phyloP scores from a whole-genome alignment of 1,140 invertebrate species.

The Ditylenchus dipsaci region DNA sequence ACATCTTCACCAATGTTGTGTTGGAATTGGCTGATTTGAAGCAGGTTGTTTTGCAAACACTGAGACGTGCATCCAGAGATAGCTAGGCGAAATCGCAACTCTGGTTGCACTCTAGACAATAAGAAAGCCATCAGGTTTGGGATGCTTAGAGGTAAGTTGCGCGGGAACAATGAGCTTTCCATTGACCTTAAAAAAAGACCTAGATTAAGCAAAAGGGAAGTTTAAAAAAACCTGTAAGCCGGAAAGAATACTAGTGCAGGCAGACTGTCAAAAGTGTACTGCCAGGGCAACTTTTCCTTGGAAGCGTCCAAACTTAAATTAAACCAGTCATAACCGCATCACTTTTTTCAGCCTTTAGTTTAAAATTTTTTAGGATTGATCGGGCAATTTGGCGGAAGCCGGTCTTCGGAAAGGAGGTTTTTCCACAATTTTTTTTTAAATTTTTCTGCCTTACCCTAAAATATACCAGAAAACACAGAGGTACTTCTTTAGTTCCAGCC shows the following conservation, averaged over 20 bases:
- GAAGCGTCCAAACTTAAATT: conserved; percentile 17
- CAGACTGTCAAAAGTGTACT: conserved; percentile 15
- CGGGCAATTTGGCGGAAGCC: too few relatives aligned
- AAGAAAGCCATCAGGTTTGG: conserved; percentile 29
- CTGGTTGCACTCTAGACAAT: conserved; percentile 15
- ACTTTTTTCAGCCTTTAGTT: too few relatives aligned
- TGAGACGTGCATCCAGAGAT: conserved; percentile 1
- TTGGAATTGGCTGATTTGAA: conserved; percentile 6
- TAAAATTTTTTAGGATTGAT: too few relatives aligned
- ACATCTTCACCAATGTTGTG: background rate
- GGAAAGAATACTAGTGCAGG: conserved; percentile 23
- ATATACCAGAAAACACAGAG: too few relatives aligned
- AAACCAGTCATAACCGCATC: background rate
- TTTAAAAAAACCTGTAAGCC: background rate
- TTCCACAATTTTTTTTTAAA: too few relatives aligned
- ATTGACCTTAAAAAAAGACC: background rate
- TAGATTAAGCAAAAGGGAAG: background rate
- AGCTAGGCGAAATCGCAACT: conserved; percentile 23
- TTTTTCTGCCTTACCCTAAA: too few relatives aligned
- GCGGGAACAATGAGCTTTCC: conserved; percentile 5
- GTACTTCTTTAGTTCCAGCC: too few relatives aligned
- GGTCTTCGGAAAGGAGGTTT: too few relatives aligned
- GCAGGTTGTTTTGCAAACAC: conserved; percentile 14
- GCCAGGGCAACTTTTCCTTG: conserved; percentile 6
- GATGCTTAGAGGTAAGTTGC: conserved; percentile 4